phyloP scores from a whole-genome alignment of 2,113 vertebrate genomes.

The Carassius carassius region DNA sequence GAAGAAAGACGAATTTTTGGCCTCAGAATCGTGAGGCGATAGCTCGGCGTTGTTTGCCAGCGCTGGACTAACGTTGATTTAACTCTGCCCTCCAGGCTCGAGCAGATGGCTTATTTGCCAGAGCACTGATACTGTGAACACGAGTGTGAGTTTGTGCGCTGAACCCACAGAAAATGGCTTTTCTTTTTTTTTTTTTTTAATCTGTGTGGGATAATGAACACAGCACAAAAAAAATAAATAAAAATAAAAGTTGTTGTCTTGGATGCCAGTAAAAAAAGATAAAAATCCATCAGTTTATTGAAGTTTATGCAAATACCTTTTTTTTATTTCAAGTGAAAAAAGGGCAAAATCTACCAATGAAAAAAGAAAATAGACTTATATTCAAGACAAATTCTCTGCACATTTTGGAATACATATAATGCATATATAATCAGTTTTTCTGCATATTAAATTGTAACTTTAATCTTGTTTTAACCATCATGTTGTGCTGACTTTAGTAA shows the following conservation, averaged over 20 bases:
- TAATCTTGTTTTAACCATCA: background rate
- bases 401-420: background rate
- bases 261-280: background rate
- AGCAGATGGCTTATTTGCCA: constrained; percentile 38
- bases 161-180: background rate
- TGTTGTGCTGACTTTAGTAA: background rate
- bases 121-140: constrained; percentile 29
- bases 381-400: background rate
- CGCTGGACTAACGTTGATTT: constrained; percentile 39
- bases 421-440: too few species aligned
- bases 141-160: background rate
- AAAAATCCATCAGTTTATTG: background rate
- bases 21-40: constrained; percentile 31
- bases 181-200: background rate
- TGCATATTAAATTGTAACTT: background rate
- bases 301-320: background rate
- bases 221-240: background rate
- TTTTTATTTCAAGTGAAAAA: background rate
- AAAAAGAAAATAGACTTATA: background rate
- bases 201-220: constrained; percentile 19
- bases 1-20: constrained; percentile 33
- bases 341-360: too few species aligned
- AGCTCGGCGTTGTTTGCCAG: constrained; percentile 31
- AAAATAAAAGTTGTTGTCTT: too few species aligned
- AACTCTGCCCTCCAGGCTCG: constrained; percentile 30